Percentiles rank a stretch among this genome's conserved stretches.
Evolutionary conservation across 2,113 vertebrate genomes (phyloP).

Genomic region (Grammomys dolichurus): DNA sequence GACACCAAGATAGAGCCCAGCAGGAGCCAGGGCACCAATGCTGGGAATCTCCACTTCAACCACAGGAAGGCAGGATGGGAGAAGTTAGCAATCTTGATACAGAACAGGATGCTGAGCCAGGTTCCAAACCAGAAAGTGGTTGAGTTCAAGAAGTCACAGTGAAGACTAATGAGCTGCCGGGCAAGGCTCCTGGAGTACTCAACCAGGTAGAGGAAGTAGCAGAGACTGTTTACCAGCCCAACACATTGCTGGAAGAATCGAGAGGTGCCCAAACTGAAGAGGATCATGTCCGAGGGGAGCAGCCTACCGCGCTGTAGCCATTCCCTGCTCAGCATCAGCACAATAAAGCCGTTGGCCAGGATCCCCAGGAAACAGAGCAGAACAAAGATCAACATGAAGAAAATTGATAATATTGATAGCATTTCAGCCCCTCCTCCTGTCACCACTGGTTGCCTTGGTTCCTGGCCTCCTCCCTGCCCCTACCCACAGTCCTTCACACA

Average conservation of each 20-base stretch:
- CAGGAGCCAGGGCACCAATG: constrained; percentile 55
- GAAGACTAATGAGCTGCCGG: neutral
- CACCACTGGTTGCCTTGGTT: neutral
- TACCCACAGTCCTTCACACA: neutral
- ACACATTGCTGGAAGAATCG: constrained; percentile 70
- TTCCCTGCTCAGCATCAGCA: constrained; percentile 42
- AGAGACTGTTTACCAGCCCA: constrained; percentile 25
- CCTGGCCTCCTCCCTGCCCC: neutral
- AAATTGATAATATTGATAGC: neutral
- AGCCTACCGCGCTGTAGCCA: constrained; percentile 39
- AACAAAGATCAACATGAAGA: constrained; percentile 60
- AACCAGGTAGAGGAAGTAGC: neutral
- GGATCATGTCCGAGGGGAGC: constrained; percentile 45
- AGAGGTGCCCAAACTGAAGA: constrained; percentile 30
- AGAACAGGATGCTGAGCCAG: constrained; percentile 77
- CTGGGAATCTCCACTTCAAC: constrained; percentile 70
- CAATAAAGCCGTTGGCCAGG: constrained; percentile 66
- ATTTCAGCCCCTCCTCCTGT: neutral
- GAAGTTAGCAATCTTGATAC: constrained; percentile 70
- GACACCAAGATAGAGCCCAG: constrained; percentile 43
- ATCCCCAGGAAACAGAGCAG: constrained; percentile 59
- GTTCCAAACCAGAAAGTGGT: constrained; percentile 73
- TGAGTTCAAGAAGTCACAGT: constrained; percentile 55
- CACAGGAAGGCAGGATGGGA: constrained; percentile 69
- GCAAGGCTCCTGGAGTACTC: neutral